phyloP scores from a whole-genome alignment of 2,113 vertebrate genomes.

The Hemiscyllium ocellatum region DNA sequence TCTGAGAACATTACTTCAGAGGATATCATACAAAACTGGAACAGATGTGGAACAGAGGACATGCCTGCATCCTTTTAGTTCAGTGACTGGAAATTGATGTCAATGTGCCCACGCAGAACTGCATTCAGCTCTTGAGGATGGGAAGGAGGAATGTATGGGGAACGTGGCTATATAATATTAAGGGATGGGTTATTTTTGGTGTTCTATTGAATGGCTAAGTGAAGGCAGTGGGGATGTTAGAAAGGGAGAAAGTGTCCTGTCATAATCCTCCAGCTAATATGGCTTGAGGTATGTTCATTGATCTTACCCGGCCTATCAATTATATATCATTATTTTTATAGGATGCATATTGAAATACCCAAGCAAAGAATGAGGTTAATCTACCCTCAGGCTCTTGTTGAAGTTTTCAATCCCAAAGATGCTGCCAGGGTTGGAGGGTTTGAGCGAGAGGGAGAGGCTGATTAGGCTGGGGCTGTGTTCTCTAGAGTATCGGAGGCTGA shows the following conservation, averaged over 20 bases:
- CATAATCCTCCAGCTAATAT: background rate
- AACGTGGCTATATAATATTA: background rate
- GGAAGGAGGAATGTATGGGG: background rate
- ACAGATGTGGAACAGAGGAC: background rate
- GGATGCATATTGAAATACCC: background rate
- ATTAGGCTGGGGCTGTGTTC: too few relatives aligned
- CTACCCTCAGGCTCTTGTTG: background rate
- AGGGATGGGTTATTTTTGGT: background rate
- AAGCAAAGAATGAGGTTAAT: background rate
- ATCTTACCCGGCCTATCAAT: too few relatives aligned
- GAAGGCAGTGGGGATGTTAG: background rate
- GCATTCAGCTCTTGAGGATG: background rate
- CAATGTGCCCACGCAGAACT: background rate
- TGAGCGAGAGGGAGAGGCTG: too few relatives aligned
- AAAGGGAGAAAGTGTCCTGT: background rate
- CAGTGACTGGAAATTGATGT: background rate
- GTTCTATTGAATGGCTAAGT: background rate
- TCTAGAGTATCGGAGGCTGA: too few relatives aligned
- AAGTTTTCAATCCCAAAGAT: background rate
- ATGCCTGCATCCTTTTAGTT: background rate
- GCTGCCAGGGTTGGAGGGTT: too few relatives aligned
- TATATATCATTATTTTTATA: too few relatives aligned
- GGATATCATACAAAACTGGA: background rate
- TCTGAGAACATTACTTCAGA: background rate
- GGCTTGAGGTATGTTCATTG: too few relatives aligned